These are phyloP conservation scores for Oscheius sp. DNA, from an alignment of 2,888 invertebrate species.

Conservation along the genomic window DNA sequence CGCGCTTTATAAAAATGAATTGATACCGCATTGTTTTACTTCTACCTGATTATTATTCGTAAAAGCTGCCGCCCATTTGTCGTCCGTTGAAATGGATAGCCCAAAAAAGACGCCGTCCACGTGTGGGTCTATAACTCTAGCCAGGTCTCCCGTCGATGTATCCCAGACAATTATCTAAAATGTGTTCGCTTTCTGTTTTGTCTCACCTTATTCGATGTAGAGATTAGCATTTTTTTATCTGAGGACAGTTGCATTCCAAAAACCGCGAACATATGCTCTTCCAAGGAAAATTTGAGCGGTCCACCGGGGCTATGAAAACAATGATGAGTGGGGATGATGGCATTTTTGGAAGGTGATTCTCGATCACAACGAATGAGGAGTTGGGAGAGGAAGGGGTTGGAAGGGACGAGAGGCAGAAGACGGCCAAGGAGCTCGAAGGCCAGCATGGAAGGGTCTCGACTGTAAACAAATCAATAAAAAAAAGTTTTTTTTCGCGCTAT, in stretches of 20 bases:
- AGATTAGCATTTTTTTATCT: slow-evolving; percentile 90
- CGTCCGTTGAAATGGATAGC: slow-evolving; percentile 88
- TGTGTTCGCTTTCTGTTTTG: not conserved
- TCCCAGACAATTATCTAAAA: slow-evolving; percentile 92
- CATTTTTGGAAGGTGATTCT: slow-evolving; percentile 82
- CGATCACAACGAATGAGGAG: slow-evolving; percentile 89
- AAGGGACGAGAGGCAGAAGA: slow-evolving; percentile 87
- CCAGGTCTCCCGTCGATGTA: slow-evolving; percentile 90
- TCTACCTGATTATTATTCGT: slow-evolving; percentile 91
- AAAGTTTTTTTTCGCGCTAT: not conserved
- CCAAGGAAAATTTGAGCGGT: slow-evolving; percentile 94
- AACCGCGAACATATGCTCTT: slow-evolving; percentile 97
- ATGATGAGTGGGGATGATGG: slow-evolving; percentile 90
- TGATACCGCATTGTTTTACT: not conserved
- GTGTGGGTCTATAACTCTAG: slow-evolving; percentile 85
- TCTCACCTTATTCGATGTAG: slow-evolving; percentile 81
- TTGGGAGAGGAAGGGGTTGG: slow-evolving; percentile 82
- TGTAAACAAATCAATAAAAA: slow-evolving; percentile 28
- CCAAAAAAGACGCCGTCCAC: slow-evolving; percentile 83
- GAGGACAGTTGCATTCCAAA: slow-evolving; percentile 89
- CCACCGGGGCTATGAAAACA: slow-evolving; percentile 96
- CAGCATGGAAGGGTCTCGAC: slow-evolving; percentile 87
- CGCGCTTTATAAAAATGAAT: not conserved
- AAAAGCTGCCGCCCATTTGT: slow-evolving; percentile 92
- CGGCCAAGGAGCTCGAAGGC: slow-evolving; percentile 92